phyloP scores from a whole-genome alignment of 2,888 invertebrate genomes.

The Dynastes grantii region DNA sequence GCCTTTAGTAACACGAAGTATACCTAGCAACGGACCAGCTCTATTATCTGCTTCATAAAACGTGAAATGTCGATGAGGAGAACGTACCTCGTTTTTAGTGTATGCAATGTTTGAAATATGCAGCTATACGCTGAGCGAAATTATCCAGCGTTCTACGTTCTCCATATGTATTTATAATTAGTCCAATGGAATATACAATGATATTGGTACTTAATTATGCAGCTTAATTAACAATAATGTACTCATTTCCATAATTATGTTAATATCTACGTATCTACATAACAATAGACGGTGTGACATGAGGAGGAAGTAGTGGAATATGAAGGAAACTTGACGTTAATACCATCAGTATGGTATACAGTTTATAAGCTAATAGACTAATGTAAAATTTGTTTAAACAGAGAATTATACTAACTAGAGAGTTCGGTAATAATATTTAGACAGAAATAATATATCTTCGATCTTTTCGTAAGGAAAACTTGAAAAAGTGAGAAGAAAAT shows the following conservation, averaged over 20 bases:
- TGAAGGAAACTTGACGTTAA: neutral
- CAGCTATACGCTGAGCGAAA: neutral
- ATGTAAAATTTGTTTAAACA: too few relatives aligned
- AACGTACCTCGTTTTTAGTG: neutral
- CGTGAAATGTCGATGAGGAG: too few relatives aligned
- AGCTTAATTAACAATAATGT: constrained; percentile 33
- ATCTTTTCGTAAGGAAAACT: too few relatives aligned
- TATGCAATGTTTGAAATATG: neutral
- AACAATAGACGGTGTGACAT: neutral
- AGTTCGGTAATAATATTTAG: too few relatives aligned
- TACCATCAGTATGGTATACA: neutral
- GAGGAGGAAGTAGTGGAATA: neutral
- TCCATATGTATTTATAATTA: constrained; percentile 2
- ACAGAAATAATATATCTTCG: too few relatives aligned
- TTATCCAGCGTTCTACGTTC: neutral
- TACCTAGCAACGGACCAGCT: too few relatives aligned
- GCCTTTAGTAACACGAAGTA: too few relatives aligned
- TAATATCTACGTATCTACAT: constrained; percentile 18
- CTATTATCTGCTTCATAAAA: too few relatives aligned
- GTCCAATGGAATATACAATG: constrained; percentile 2
- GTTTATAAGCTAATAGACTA: too few relatives aligned
- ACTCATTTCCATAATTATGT: constrained; percentile 29
- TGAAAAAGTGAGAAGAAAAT: too few relatives aligned
- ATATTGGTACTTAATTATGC: constrained; percentile 16
- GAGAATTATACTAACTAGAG: too few relatives aligned